Evolutionary conservation across 2,888 invertebrate genomes (phyloP).

Genomic region (Lamellibrachia satsuma): DNA sequence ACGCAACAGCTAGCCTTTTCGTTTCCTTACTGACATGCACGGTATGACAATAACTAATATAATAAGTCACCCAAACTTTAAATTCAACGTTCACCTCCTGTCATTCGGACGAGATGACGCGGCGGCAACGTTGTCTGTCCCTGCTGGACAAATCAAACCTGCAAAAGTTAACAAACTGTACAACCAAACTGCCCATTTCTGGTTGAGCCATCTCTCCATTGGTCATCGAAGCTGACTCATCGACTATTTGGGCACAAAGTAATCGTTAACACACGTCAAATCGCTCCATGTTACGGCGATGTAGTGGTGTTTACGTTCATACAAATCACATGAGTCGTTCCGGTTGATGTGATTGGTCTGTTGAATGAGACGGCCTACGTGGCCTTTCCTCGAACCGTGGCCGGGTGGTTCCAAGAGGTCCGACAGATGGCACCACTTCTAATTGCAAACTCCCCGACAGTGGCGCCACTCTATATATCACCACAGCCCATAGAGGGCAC

Average conservation of each 20-base stretch:
- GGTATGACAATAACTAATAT: not conserved
- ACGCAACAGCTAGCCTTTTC: not conserved
- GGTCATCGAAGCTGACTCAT: conserved; percentile 2
- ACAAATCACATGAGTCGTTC: not conserved
- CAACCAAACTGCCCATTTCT: not conserved
- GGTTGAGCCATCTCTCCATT: not conserved
- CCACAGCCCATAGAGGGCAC: no score
- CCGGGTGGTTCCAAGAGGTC: not conserved
- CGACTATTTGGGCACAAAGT: not conserved
- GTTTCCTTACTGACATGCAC: not conserved
- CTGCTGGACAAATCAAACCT: conserved; percentile 9
- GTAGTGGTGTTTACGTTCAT: conserved; percentile 11
- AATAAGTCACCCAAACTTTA: not conserved
- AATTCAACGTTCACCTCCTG: not conserved
- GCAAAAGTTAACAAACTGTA: conserved; percentile 4
- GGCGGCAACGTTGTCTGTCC: conserved; percentile 5
- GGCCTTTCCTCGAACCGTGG: not conserved
- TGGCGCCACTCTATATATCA: not conserved
- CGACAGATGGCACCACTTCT: not conserved
- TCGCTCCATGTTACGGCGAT: not conserved
- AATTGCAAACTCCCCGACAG: not conserved
- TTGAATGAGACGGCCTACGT: not conserved
- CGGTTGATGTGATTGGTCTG: conserved; percentile 1
- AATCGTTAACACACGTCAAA: not conserved
- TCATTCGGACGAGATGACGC: not conserved